Conservation (phyloP, 2,797 vertebrate genomes). For the Gorsachius magnificus region DNA sequence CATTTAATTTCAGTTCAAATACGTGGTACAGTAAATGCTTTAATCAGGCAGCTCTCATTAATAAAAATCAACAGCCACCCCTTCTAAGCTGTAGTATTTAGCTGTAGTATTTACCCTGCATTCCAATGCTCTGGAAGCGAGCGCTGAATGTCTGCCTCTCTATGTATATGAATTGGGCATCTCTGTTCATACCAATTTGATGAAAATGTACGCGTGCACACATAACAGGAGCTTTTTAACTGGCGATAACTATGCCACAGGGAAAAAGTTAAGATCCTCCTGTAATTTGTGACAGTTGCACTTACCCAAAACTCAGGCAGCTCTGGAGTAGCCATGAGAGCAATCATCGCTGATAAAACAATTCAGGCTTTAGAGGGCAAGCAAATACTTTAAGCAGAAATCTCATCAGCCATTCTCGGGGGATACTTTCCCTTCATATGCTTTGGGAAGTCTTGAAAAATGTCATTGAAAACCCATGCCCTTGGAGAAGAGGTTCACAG, state of each 20-base stretch:
- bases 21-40: not conserved
- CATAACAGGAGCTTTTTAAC: not conserved
- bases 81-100: not conserved
- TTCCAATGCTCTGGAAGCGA: not conserved
- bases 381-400: not conserved
- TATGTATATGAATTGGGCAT: not conserved
- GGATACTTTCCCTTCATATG: not conserved
- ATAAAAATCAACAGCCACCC: not conserved
- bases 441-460: not conserved
- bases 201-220: not conserved
- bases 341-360: not conserved
- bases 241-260: not conserved
- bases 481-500: not conserved
- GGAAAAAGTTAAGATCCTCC: not conserved
- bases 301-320: not conserved
- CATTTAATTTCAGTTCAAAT: not conserved
- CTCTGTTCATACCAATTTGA: not conserved
- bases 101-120: not conserved
- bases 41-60: not conserved
- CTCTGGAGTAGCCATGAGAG: not conserved
- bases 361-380: not conserved
- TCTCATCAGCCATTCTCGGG: not conserved
- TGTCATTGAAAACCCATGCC: not conserved
- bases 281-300: not conserved
- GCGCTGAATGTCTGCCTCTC: not conserved